phyloP scores from a whole-genome alignment of 2,113 vertebrate genomes.

The Cairina moschata region DNA sequence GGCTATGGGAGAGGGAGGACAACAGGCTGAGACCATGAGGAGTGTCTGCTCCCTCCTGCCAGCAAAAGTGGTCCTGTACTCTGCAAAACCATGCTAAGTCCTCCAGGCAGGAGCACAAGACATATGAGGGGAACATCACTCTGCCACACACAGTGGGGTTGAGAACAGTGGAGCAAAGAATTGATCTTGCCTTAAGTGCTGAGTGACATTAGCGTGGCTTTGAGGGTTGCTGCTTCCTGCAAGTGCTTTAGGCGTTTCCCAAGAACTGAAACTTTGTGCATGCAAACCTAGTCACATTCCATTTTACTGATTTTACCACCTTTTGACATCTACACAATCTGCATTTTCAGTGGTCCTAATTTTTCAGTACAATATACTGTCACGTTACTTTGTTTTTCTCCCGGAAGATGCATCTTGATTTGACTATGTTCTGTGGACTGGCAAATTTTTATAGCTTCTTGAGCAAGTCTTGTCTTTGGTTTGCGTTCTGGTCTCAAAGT shows the following conservation, averaged over 20 bases:
- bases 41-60: not conserved
- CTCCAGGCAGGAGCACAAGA: not conserved
- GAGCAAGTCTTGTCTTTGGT: not conserved
- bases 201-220: not conserved
- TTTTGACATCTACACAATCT: not conserved
- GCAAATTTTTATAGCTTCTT: not conserved
- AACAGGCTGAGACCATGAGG: not conserved
- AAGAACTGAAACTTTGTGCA: accelerated
- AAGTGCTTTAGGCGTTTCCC: not conserved
- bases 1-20: not conserved
- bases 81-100: not conserved
- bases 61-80: not conserved
- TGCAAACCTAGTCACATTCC: not conserved
- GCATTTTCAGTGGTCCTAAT: not conserved
- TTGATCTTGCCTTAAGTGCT: not conserved
- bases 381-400: not conserved
- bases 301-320: not conserved
- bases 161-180: not conserved
- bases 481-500: not conserved
- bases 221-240: not conserved
- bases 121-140: not conserved
- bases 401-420: not conserved
- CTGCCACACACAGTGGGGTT: not conserved
- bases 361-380: not conserved
- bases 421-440: not conserved